phyloP scores from a whole-genome alignment of 2,888 invertebrate genomes.

The Synanthedon tipuliformis region DNA sequence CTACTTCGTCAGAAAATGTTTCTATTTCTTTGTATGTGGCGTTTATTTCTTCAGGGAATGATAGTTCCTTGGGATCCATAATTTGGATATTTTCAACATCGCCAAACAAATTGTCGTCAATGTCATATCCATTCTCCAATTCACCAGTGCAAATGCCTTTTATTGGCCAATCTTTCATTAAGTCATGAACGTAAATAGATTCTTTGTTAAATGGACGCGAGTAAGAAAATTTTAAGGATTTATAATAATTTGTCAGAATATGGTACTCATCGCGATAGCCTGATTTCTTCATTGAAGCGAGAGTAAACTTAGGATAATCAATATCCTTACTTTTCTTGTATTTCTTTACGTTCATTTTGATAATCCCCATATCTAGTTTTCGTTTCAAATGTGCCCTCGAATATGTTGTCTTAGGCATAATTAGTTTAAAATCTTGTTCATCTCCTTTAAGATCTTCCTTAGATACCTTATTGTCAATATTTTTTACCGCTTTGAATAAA shows the following conservation, averaged over 20 bases:
- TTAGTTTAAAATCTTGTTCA: constrained; percentile 20
- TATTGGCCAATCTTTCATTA: constrained; percentile 42
- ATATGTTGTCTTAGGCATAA: constrained; percentile 37
- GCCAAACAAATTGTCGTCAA: constrained; percentile 23
- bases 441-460: constrained; percentile 5
- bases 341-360: constrained; percentile 22
- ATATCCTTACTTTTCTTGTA: constrained; percentile 55
- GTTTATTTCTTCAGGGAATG: constrained; percentile 46
- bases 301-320: constrained; percentile 36
- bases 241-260: constrained; percentile 38
- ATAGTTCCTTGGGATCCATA: constrained; percentile 28
- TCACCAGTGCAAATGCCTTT: constrained; percentile 10
- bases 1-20: constrained; percentile 16
- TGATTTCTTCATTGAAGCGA: constrained; percentile 19
- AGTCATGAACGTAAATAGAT: constrained; percentile 28
- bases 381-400: constrained; percentile 32
- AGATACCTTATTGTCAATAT: constrained; percentile 5
- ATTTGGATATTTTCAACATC: constrained; percentile 15
- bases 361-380: constrained; percentile 30
- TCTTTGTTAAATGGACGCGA: constrained; percentile 48
- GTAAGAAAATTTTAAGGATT: constrained; percentile 50
- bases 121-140: constrained; percentile 9
- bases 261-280: constrained; percentile 42
- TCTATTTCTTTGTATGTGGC: constrained; percentile 23
- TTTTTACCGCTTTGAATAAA: constrained; percentile 1